Percentiles rank a stretch among this genome's conserved stretches.
These are phyloP conservation scores for Himantopus leucocephalus DNA, from an alignment of 2,113 vertebrate species.

Conservation along the genomic window DNA sequence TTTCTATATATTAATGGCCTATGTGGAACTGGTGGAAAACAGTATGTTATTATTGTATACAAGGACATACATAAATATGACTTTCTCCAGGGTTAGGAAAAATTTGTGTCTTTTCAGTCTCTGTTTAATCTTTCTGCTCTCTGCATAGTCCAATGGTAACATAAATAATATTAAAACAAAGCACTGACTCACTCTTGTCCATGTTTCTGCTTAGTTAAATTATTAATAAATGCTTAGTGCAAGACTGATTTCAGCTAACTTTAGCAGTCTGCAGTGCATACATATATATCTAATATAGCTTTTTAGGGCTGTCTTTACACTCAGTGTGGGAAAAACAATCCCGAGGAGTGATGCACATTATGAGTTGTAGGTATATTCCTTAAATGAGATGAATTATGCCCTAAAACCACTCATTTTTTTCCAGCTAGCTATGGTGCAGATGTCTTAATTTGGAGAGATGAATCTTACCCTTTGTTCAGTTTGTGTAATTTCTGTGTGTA, in stretches of 20 bases:
- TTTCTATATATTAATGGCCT: background rate
- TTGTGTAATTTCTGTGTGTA: background rate
- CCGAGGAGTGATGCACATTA: background rate
- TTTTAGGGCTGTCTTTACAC: background rate
- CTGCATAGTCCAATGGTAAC: background rate
- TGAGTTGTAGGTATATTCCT: background rate
- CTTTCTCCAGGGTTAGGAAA: background rate
- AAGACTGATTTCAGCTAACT: constrained; percentile 13
- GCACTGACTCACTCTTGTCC: background rate
- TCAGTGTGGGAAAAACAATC: background rate
- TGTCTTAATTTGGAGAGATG: background rate
- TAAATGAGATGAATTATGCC: background rate
- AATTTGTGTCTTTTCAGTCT: constrained; percentile 10
- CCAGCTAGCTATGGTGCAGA: background rate
- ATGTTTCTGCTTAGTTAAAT: constrained; percentile 18
- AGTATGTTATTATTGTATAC: background rate
- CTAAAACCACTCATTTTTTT: background rate
- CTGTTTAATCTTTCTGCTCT: background rate
- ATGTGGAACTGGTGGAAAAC: background rate
- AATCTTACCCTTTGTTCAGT: background rate
- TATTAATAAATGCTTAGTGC: background rate
- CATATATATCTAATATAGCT: background rate
- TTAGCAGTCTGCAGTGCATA: background rate
- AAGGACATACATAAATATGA: background rate
- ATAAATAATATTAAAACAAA: constrained; percentile 34